Evolutionary conservation across 53 echinoderm and acorn worm species (phyloP).

Genomic region (Patiria pectinifera): DNA sequence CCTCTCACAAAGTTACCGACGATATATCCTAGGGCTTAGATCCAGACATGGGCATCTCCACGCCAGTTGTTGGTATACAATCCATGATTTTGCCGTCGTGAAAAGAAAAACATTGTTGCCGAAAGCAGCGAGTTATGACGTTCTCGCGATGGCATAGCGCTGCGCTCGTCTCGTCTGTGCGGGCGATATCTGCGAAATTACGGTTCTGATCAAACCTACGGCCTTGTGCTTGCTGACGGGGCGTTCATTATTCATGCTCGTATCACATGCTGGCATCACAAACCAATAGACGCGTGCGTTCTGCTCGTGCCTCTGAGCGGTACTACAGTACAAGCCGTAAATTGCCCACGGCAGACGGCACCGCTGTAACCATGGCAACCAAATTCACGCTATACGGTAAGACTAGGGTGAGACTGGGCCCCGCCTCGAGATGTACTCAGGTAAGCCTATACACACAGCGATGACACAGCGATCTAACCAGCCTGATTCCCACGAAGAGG

Average conservation of each 20-base stretch:
- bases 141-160: not conserved
- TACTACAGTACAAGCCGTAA: slow-evolving; percentile 21
- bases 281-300: slow-evolving; percentile 30
- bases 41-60: slow-evolving; percentile 2
- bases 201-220: slow-evolving; percentile 13
- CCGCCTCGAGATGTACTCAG: slow-evolving; percentile 35
- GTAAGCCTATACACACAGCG: not conserved
- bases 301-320: not conserved
- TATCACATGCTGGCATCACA: slow-evolving; percentile 20
- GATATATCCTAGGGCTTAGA: slow-evolving; percentile 43
- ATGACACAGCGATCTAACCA: not conserved
- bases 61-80: slow-evolving; percentile 27
- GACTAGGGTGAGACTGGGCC: slow-evolving; percentile 34
- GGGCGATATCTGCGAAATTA: slow-evolving; percentile 30
- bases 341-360: slow-evolving; percentile 39
- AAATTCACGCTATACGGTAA: slow-evolving; percentile 35
- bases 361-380: slow-evolving; percentile 47
- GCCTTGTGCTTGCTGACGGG: slow-evolving; percentile 8
- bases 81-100: slow-evolving; percentile 38
- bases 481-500: not conserved
- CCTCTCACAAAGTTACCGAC: not conserved
- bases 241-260: slow-evolving; percentile 48
- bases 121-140: not conserved
- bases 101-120: slow-evolving; percentile 10
- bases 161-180: not conserved